Percentiles rank a stretch among this genome's conserved stretches.
Conservation (phyloP, 2,797 vertebrate species). For the Chaetophractus vellerosus region DNA sequence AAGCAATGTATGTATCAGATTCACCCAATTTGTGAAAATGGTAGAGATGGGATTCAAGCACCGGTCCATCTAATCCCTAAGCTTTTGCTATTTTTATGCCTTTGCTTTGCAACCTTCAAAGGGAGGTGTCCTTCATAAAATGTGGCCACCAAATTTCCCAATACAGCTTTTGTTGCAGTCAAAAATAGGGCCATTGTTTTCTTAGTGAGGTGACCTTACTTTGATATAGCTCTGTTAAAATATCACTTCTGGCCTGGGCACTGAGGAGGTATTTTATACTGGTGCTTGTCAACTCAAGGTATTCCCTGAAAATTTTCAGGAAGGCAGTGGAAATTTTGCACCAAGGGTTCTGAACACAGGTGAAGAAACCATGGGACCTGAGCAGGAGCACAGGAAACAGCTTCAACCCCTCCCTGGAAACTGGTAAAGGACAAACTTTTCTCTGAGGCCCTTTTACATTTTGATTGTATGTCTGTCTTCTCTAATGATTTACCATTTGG, state of each 20-base stretch:
- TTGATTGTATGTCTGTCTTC: neutral
- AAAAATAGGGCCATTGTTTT: neutral
- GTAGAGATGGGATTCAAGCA: neutral
- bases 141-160: slow-evolving; percentile 23
- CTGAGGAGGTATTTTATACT: neutral
- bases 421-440: neutral
- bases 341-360: neutral
- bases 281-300: neutral
- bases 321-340: neutral
- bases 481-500: neutral
- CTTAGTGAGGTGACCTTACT: neutral
- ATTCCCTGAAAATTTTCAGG: neutral
- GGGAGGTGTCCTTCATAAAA: slow-evolving; percentile 31
- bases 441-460: neutral
- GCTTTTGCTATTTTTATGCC: neutral
- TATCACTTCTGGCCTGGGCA: neutral
- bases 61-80: neutral
- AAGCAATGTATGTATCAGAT: neutral
- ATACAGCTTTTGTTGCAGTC: neutral
- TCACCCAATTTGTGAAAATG: neutral
- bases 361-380: neutral
- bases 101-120: slow-evolving; percentile 6
- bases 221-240: neutral
- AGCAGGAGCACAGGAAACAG: neutral
- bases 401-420: neutral